Evolutionary conservation across 2,888 invertebrate species (phyloP).

Genomic region (Amphiduros pacificus): DNA sequence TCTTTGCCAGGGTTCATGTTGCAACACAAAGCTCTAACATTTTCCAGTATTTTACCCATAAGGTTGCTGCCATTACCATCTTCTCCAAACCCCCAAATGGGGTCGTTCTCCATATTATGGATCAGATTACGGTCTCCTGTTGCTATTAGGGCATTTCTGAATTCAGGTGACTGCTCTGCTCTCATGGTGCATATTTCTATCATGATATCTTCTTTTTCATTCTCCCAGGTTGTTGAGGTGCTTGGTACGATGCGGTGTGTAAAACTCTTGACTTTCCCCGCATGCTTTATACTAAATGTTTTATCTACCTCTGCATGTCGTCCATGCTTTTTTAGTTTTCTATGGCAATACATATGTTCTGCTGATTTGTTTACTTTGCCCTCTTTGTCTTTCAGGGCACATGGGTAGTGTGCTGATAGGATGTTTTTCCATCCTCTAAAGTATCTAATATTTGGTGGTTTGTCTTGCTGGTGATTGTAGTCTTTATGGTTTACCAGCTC

Average conservation of each 20-base stretch:
- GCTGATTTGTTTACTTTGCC: neutral
- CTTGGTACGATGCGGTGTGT: neutral
- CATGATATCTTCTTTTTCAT: neutral
- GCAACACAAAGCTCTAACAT: neutral
- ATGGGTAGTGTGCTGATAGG: neutral
- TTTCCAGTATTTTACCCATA: neutral
- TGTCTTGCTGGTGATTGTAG: too few species aligned
- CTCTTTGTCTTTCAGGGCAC: neutral
- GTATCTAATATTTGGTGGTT: neutral
- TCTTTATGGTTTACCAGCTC: too few species aligned
- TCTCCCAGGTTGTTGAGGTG: neutral
- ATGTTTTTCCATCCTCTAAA: constrained; percentile 2
- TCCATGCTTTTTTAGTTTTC: neutral
- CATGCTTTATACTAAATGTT: neutral
- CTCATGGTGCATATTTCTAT: neutral
- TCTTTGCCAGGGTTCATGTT: neutral
- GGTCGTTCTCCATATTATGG: constrained; percentile 6
- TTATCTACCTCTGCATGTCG: neutral
- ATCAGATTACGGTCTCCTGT: neutral
- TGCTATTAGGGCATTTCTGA: neutral
- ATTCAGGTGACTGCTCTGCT: neutral
- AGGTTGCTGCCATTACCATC: neutral
- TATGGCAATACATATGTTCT: neutral
- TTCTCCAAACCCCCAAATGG: constrained; percentile 4
- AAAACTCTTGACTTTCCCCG: neutral